These are phyloP conservation scores for Suricata suricatta DNA, from an alignment of 2,113 vertebrate species.

Conservation along the genomic window DNA sequence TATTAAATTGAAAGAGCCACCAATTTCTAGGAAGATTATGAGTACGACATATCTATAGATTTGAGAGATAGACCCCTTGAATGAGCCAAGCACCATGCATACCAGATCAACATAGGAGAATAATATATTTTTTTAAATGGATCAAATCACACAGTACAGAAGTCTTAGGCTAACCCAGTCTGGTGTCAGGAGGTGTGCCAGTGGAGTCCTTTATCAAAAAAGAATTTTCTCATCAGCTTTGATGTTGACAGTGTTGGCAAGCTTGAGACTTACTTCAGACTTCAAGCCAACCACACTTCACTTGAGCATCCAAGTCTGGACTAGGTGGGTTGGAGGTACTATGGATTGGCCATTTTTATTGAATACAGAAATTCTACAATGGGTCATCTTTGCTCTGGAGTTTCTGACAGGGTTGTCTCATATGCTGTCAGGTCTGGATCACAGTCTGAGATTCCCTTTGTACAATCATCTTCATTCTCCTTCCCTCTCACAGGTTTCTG, in stretches of 20 bases:
- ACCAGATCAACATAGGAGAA: not conserved
- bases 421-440: not conserved
- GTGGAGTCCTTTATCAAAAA: not conserved
- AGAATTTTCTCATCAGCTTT: not conserved
- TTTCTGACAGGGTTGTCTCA: not conserved
- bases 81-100: not conserved
- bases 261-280: not conserved
- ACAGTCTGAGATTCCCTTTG: not conserved
- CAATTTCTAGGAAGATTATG: not conserved
- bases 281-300: not conserved
- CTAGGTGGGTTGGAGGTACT: not conserved
- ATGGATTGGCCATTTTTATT: not conserved
- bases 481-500: not conserved
- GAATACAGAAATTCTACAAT: not conserved
- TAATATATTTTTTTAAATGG: not conserved
- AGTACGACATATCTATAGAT: not conserved
- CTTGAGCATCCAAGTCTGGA: not conserved
- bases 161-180: not conserved
- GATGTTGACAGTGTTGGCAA: not conserved
- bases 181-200: rapidly evolving
- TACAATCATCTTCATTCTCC: rapidly evolving
- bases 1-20: not conserved
- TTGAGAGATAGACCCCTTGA: not conserved
- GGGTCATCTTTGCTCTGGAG: not conserved
- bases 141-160: not conserved